phyloP scores from a whole-genome alignment of 2,888 invertebrate species.

The Pilophorus perplexus region DNA sequence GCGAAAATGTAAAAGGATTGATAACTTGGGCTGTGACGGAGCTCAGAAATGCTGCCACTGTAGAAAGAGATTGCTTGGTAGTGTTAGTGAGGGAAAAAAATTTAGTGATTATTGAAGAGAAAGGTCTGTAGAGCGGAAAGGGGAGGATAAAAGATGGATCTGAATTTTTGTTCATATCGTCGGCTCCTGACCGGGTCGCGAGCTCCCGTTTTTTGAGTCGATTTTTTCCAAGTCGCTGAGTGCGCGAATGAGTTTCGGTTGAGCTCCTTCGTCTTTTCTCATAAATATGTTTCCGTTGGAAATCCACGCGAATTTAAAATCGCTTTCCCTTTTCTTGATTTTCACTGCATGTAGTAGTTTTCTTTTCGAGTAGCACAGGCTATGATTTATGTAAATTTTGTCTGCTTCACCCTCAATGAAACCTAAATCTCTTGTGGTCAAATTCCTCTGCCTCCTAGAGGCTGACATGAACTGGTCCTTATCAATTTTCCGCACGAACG shows the following conservation, averaged over 20 bases:
- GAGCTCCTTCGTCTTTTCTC: slow-evolving; percentile 7
- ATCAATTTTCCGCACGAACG: slow-evolving; percentile 15
- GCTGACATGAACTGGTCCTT: slow-evolving; percentile 3
- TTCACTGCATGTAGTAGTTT: neutral
- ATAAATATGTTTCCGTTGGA: slow-evolving; percentile 11
- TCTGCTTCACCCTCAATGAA: neutral
- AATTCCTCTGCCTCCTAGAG: neutral
- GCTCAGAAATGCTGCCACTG: too few species aligned
- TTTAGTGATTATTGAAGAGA: too few species aligned
- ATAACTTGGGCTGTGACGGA: too few species aligned
- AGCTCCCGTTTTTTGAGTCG: too few species aligned
- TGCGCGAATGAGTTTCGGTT: neutral
- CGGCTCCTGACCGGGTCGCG: too few species aligned
- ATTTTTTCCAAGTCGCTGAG: too few species aligned
- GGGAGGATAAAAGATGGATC: too few species aligned
- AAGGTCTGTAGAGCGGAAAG: too few species aligned
- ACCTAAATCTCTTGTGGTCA: neutral
- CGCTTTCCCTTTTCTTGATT: neutral
- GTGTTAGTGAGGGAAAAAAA: too few species aligned
- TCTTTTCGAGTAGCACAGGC: neutral
- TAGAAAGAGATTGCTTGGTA: too few species aligned
- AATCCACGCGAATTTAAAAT: slow-evolving; percentile 9
- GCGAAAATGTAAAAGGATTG: too few species aligned
- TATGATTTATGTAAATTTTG: neutral
- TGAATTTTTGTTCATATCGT: too few species aligned